Conservation (phyloP, 2,888 invertebrate species). For the Scaeva pyrastri region DNA sequence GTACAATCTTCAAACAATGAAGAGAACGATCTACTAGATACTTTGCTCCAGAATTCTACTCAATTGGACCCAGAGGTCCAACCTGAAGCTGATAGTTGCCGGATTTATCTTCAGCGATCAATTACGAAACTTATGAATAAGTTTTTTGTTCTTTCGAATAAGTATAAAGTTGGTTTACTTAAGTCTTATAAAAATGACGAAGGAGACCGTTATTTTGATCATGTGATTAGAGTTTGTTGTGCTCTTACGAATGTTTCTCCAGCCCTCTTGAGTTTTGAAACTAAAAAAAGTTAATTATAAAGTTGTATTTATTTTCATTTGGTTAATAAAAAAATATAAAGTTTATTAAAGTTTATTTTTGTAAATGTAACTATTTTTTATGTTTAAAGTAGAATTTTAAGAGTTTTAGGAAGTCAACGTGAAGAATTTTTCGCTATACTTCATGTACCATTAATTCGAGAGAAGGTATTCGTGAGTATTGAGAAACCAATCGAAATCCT, state of each 20-base stretch:
- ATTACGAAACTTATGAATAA: neutral
- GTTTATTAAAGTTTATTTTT: neutral
- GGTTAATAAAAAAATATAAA: neutral
- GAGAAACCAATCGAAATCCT: too few relatives aligned
- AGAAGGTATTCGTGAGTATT: too few relatives aligned
- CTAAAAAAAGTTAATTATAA: neutral
- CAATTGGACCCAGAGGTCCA: too few relatives aligned
- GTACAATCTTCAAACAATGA: neutral
- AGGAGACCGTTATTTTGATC: constrained; percentile 21
- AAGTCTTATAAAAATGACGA: neutral
- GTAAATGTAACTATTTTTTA: neutral
- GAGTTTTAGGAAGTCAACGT: too few relatives aligned
- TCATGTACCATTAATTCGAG: too few relatives aligned
- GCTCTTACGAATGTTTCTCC: constrained; percentile 20
- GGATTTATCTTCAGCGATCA: neutral
- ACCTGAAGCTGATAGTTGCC: neutral
- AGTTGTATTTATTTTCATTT: neutral
- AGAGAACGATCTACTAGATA: constrained; percentile 1
- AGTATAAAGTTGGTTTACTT: neutral
- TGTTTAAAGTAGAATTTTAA: too few relatives aligned
- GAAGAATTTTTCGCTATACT: too few relatives aligned
- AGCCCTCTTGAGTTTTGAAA: neutral
- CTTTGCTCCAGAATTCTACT: neutral
- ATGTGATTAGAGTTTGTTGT: constrained; percentile 26
- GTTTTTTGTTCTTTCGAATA: constrained; percentile 7